Evolutionary conservation across 2,888 invertebrate genomes (phyloP).

Genomic region (Lepidocyrtoides sp.): DNA sequence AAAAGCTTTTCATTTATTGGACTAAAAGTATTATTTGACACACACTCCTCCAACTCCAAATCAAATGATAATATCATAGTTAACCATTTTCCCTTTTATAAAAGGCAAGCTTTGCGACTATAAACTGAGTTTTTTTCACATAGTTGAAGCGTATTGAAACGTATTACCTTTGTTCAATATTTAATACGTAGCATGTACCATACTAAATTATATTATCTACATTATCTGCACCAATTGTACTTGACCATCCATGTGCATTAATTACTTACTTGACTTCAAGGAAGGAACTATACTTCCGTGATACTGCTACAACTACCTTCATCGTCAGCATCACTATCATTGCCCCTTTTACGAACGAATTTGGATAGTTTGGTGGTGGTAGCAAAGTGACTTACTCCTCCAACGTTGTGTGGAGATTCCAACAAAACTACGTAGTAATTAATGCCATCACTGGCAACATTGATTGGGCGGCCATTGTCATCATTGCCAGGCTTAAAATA

Average conservation of each 20-base stretch:
- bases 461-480: conserved; percentile 67
- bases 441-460: conserved; percentile 78
- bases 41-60: no score
- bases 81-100: no score
- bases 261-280: neutral
- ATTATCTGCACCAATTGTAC: neutral
- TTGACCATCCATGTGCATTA: neutral
- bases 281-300: conserved; percentile 68
- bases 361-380: conserved; percentile 24
- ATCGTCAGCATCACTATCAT: conserved; percentile 41
- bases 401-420: conserved; percentile 71
- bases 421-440: conserved; percentile 79
- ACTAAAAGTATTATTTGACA: no score
- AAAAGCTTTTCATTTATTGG: no score
- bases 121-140: no score
- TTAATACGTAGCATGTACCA: no score
- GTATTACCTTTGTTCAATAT: no score
- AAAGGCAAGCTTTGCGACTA: no score
- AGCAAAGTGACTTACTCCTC: conserved; percentile 47
- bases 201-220: neutral
- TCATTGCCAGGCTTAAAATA: neutral
- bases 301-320: conserved; percentile 65
- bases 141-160: no score
- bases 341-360: neutral
- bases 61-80: no score